Percentiles rank a stretch among this genome's conserved stretches.
Conservation (phyloP, 2,797 vertebrate species). For the Vireo griseus region DNA sequence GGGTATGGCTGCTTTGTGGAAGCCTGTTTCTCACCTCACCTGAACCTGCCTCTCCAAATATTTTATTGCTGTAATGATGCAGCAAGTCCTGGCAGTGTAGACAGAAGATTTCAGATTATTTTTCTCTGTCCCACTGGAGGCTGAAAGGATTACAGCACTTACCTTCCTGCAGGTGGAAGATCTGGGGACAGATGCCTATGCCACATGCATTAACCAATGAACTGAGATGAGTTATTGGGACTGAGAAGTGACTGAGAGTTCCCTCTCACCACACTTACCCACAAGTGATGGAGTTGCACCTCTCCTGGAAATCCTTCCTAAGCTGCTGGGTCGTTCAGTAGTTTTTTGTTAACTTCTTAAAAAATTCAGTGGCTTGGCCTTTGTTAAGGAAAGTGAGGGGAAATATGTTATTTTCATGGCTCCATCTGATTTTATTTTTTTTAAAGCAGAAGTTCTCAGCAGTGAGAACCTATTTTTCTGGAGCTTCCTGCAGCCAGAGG, state of each 20-base stretch:
- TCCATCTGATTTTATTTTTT: neutral
- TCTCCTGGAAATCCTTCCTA: neutral
- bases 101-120: neutral
- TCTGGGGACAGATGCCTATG: neutral
- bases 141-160: neutral
- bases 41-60: neutral
- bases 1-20: neutral
- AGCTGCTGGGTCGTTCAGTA: neutral
- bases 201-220: neutral
- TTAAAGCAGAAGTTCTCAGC: neutral
- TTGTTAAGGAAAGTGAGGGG: neutral
- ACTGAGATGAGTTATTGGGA: neutral
- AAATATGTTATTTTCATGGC: neutral
- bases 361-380: neutral
- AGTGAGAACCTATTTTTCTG: neutral
- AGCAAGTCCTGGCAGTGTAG: neutral
- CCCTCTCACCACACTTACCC: neutral
- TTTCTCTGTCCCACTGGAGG: neutral
- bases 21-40: neutral
- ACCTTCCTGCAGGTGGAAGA: neutral
- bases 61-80: neutral
- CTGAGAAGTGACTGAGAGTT: neutral
- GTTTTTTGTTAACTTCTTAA: neutral
- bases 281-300: neutral
- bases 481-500: neutral